Conservation (phyloP, 2,888 invertebrate species). For the Apamea epomidion region DNA sequence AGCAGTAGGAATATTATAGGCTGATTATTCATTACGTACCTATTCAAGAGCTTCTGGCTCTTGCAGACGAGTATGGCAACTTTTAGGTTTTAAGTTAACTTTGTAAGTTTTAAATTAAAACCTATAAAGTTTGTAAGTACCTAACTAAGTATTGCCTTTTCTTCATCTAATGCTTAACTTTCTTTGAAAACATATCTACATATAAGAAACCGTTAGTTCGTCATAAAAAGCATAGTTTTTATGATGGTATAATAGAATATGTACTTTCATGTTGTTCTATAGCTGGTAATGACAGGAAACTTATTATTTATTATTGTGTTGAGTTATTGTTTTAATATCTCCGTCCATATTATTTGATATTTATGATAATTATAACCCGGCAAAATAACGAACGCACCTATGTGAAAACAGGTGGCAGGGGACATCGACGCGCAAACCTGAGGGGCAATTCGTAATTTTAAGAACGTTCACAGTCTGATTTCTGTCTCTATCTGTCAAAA, state of each 20-base stretch:
- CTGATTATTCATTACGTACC: too few relatives aligned
- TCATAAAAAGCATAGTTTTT: conserved; percentile 1
- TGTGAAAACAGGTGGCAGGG: too few relatives aligned
- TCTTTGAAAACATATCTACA: not conserved
- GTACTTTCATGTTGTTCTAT: not conserved
- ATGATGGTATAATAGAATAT: not conserved
- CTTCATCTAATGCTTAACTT: not conserved
- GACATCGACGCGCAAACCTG: too few relatives aligned
- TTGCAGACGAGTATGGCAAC: too few relatives aligned
- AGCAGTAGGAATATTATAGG: too few relatives aligned
- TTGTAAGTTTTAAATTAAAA: not conserved
- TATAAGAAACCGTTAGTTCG: not conserved
- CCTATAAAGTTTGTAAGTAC: not conserved
- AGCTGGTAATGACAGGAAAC: conserved; percentile 3
- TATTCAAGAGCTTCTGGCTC: too few relatives aligned
- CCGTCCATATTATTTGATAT: not conserved
- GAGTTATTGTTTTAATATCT: too few relatives aligned
- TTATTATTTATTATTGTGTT: not conserved
- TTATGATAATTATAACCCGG: not conserved
- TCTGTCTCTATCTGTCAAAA: too few relatives aligned
- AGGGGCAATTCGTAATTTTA: too few relatives aligned
- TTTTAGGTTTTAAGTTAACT: too few relatives aligned
- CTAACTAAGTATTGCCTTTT: not conserved
- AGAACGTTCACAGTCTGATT: too few relatives aligned
- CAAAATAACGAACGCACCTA: not conserved